Evolutionary conservation across 2,888 invertebrate species (phyloP).

Genomic region (Bembecia ichneumoniformis): DNA sequence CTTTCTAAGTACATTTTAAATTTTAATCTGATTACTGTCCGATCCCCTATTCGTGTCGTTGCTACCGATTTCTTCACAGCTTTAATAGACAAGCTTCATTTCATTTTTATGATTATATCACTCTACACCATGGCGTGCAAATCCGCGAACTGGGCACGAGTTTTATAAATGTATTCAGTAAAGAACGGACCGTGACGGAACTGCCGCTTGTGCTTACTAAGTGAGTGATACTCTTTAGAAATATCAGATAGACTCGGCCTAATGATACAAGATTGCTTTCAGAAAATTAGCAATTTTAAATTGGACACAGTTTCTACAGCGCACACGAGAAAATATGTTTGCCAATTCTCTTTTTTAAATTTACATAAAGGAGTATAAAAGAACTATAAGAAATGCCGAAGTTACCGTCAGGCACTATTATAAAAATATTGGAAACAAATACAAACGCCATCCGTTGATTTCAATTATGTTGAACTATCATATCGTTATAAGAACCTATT

Average conservation of each 20-base stretch:
- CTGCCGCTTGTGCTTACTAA: slow-evolving; percentile 4
- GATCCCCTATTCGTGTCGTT: no score
- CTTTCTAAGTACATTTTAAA: no score
- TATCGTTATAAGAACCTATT: no score
- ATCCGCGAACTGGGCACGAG: slow-evolving; percentile 6
- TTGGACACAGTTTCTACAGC: background rate
- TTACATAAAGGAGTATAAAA: background rate
- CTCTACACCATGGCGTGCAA: background rate
- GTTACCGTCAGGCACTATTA: no score
- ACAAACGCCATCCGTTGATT: no score
- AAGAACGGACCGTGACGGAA: slow-evolving; percentile 17
- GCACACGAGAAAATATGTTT: background rate
- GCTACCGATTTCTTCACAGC: background rate
- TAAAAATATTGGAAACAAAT: no score
- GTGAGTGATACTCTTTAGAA: background rate
- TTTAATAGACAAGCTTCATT: background rate
- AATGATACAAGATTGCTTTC: background rate
- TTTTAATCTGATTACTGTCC: no score
- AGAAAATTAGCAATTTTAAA: background rate
- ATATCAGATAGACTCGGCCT: background rate
- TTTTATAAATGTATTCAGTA: slow-evolving; percentile 14
- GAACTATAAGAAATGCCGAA: no score
- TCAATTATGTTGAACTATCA: no score
- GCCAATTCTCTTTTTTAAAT: background rate
- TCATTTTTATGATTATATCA: background rate